A percentile compares a stretch with the other conserved stretches of the same genome.
Evolutionary conservation across 1,140 invertebrate genomes (phyloP).

Genomic region (Drosophila rhopaloa): DNA sequence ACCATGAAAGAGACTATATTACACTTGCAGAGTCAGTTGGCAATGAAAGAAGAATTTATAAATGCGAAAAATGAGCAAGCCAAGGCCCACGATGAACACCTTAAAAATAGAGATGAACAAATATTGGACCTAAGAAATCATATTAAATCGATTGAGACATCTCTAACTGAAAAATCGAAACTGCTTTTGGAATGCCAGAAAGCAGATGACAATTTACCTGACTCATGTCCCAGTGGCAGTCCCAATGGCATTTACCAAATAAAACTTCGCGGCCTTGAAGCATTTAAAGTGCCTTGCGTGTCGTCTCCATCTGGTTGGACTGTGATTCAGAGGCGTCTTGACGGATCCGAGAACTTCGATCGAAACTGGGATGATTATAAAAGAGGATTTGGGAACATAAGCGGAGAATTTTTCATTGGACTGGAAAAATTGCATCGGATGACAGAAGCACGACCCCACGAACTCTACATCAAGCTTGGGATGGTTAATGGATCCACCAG

Average conservation of each 20-base stretch:
- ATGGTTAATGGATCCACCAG: conserved; percentile 86
- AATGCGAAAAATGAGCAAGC: too few species aligned
- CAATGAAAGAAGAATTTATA: too few species aligned
- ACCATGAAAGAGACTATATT: too few species aligned
- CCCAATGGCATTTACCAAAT: not conserved
- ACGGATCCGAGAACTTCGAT: conserved; percentile 39
- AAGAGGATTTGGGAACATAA: conserved; percentile 45
- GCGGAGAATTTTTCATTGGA: conserved; percentile 55
- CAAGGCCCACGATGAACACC: too few species aligned
- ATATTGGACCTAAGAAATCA: too few species aligned
- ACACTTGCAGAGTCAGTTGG: too few species aligned
- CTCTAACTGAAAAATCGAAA: too few species aligned
- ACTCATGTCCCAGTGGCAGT: not conserved
- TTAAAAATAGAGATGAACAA: too few species aligned
- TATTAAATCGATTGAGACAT: too few species aligned
- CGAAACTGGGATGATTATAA: conserved; percentile 48
- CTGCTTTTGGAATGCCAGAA: too few species aligned
- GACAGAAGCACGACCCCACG: conserved; percentile 27
- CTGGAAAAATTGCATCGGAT: conserved; percentile 52
- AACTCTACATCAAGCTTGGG: conserved; percentile 86
- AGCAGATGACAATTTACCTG: too few species aligned
- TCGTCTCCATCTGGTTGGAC: conserved; percentile 38
- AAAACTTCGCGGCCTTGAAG: not conserved
- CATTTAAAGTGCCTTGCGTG: conserved; percentile 30
- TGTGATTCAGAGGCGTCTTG: conserved; percentile 40